These are phyloP conservation scores for Loripinus fragilis DNA, from an alignment of 2,888 invertebrate species.

Conservation along the genomic window DNA sequence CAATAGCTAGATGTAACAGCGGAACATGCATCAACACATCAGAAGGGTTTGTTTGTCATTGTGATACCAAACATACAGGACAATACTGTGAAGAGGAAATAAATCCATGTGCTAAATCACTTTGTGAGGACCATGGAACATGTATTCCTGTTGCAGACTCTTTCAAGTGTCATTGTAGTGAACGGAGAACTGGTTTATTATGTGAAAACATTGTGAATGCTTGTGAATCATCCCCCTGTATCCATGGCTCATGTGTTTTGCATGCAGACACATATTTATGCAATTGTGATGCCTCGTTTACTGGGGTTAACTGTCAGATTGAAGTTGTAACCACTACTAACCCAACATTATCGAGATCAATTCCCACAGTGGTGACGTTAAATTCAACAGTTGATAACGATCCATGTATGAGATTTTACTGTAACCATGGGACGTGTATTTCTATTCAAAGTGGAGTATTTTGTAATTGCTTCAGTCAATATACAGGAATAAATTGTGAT, in stretches of 20 bases:
- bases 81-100: not conserved
- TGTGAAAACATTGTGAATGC: not conserved
- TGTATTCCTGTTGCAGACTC: not conserved
- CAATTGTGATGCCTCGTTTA: not conserved
- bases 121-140: not conserved
- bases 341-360: not conserved
- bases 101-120: not conserved
- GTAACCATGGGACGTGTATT: not conserved
- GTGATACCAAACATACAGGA: not conserved
- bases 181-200: not conserved
- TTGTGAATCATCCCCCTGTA: not conserved
- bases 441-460: not conserved
- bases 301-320: not conserved
- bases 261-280: not conserved
- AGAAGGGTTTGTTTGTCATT: not conserved
- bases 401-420: not conserved
- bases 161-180: not conserved
- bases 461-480: not conserved
- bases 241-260: not conserved
- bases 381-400: not conserved
- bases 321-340: not conserved
- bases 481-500: not conserved
- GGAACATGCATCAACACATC: not conserved
- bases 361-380: not conserved
- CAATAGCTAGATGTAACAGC: not conserved